phyloP scores from a whole-genome alignment of 2,113 vertebrate species.

The Esox niger region DNA sequence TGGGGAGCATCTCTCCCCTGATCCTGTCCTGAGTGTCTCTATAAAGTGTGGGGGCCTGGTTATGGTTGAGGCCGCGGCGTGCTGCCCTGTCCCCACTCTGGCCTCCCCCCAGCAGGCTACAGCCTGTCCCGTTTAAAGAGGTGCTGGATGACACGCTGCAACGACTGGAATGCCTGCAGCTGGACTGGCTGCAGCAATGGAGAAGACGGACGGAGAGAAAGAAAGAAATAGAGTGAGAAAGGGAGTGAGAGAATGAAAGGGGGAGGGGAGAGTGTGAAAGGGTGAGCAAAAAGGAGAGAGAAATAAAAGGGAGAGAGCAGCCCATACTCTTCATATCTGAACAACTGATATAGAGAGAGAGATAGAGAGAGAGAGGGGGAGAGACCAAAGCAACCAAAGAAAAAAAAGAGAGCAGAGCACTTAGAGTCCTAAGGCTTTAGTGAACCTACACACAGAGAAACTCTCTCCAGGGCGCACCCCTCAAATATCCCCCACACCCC shows the following conservation, averaged over 20 bases:
- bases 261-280: too few species aligned
- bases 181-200: too few species aligned
- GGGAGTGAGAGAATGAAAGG: background rate
- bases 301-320: too few species aligned
- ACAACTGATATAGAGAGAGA: too few species aligned
- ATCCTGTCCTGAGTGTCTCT: background rate
- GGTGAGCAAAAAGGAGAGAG: too few species aligned
- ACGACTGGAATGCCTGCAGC: conserved; percentile 43
- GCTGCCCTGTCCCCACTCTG: conserved; percentile 21
- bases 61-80: conserved; percentile 27
- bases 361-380: too few species aligned
- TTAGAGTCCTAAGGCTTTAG: conserved; percentile 5
- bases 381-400: too few species aligned
- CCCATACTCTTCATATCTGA: too few species aligned
- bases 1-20: conserved; percentile 26
- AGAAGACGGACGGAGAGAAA: too few species aligned
- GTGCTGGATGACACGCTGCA: conserved; percentile 46
- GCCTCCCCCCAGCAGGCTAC: background rate
- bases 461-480: conserved; percentile 7
- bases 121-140: conserved; percentile 54
- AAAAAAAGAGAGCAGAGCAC: too few species aligned
- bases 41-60: background rate
- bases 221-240: background rate
- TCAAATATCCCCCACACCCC: conserved; percentile 14
- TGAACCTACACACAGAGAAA: conserved; percentile 1